These are phyloP conservation scores for Tapirus indicus DNA, from an alignment of 2,797 vertebrate genomes.

Conservation along the genomic window DNA sequence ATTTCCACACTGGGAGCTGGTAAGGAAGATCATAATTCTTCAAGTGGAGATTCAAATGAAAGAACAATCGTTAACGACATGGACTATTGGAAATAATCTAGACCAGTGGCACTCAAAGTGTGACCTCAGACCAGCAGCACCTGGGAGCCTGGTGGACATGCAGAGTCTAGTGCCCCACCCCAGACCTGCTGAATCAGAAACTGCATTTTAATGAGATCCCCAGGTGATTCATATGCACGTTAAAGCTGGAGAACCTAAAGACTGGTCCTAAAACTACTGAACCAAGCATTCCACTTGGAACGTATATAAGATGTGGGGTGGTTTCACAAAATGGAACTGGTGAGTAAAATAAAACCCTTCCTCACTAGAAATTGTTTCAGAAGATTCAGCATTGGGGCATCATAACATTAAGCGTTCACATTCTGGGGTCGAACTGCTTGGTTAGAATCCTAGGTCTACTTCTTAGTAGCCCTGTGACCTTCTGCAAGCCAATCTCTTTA, in stretches of 20 bases:
- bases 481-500: background rate
- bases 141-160: background rate
- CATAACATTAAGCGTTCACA: background rate
- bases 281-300: background rate
- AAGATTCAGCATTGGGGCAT: background rate
- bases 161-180: background rate
- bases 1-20: constrained; percentile 1
- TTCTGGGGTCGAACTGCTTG: background rate
- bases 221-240: background rate
- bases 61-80: background rate
- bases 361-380: background rate
- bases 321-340: background rate
- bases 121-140: background rate
- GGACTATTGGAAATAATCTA: background rate
- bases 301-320: background rate
- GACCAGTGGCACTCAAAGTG: background rate
- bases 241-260: background rate
- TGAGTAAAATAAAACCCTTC: background rate
- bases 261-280: background rate
- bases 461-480: background rate
- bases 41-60: background rate
- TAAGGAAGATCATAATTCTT: background rate
- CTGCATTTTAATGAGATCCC: background rate
- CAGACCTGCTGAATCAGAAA: background rate
- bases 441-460: background rate